Conservation (phyloP, 2,888 invertebrate genomes). For the Pachydiplax longipennis region DNA sequence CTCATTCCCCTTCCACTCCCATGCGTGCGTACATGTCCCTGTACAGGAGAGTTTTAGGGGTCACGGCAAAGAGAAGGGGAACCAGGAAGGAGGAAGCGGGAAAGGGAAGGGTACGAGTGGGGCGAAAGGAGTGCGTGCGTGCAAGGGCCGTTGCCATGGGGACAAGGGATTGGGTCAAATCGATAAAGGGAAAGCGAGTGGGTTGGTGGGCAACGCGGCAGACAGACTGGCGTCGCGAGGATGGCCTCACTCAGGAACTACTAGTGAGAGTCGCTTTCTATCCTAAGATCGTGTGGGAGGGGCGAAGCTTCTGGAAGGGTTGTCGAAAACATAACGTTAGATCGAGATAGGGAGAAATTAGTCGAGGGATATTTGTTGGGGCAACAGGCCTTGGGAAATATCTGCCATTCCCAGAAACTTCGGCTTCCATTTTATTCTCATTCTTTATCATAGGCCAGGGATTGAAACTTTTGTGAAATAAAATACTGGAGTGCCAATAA, state of each 20-base stretch:
- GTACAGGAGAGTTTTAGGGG: neutral
- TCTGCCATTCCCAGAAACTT: neutral
- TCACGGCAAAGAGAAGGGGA: neutral
- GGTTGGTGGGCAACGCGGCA: slow-evolving; percentile 21
- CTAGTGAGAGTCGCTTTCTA: neutral
- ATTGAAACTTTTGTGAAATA: neutral
- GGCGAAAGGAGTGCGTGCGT: slow-evolving; percentile 4
- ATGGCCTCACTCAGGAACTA: neutral
- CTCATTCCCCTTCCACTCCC: neutral
- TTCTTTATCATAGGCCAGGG: neutral
- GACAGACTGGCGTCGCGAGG: slow-evolving; percentile 29
- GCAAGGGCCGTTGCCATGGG: slow-evolving; percentile 40
- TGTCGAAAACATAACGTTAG: neutral
- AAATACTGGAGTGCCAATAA: too few relatives aligned
- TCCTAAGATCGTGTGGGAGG: neutral
- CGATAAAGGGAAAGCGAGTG: slow-evolving; percentile 9
- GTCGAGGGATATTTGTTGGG: neutral
- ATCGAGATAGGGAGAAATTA: neutral
- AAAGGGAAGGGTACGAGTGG: neutral
- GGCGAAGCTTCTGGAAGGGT: neutral
- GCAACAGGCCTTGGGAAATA: neutral
- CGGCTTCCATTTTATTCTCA: neutral
- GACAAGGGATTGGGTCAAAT: slow-evolving; percentile 43
- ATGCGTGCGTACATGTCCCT: neutral
- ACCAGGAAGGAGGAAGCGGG: neutral